These are phyloP conservation scores for Steinernema carpocapsae DNA, from an alignment of 2,888 invertebrate genomes.

Conservation along the genomic window DNA sequence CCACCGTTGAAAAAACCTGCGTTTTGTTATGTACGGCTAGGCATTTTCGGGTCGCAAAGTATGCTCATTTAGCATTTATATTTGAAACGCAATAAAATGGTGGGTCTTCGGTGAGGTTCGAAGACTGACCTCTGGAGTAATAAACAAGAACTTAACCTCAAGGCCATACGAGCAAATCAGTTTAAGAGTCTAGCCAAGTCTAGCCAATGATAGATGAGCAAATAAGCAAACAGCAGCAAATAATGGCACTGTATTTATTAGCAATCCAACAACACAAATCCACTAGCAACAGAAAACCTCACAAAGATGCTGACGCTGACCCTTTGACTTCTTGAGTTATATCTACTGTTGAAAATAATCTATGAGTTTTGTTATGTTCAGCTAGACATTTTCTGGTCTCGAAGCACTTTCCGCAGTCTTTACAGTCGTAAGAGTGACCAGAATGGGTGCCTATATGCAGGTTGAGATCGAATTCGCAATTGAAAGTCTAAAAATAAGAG, in stretches of 20 bases:
- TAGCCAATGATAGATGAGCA: too few species aligned
- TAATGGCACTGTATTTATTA: not conserved
- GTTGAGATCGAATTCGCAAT: conserved; percentile 52
- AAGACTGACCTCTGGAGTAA: too few species aligned
- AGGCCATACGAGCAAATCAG: too few species aligned
- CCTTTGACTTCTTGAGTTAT: not conserved
- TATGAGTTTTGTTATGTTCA: conserved; percentile 49
- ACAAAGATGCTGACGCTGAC: not conserved
- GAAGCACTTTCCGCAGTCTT: conserved; percentile 55
- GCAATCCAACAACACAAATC: not conserved
- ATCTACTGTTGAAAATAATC: conserved; percentile 22
- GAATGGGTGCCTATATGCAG: conserved; percentile 54
- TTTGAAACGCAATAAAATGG: too few species aligned
- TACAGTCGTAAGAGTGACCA: conserved; percentile 52
- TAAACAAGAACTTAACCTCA: too few species aligned
- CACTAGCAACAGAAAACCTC: not conserved
- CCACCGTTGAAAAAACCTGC: conserved; percentile 37
- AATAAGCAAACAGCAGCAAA: too few species aligned
- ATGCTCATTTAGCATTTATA: too few species aligned
- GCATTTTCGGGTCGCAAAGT: conserved; percentile 48
- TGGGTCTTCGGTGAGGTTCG: too few species aligned
- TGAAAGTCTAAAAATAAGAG: conserved; percentile 42
- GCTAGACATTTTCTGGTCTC: conserved; percentile 47
- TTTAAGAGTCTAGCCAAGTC: too few species aligned
- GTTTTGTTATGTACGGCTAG: conserved; percentile 50